Evolutionary conservation across 2,797 vertebrate genomes (phyloP).

Genomic region (Champsocephalus esox): DNA sequence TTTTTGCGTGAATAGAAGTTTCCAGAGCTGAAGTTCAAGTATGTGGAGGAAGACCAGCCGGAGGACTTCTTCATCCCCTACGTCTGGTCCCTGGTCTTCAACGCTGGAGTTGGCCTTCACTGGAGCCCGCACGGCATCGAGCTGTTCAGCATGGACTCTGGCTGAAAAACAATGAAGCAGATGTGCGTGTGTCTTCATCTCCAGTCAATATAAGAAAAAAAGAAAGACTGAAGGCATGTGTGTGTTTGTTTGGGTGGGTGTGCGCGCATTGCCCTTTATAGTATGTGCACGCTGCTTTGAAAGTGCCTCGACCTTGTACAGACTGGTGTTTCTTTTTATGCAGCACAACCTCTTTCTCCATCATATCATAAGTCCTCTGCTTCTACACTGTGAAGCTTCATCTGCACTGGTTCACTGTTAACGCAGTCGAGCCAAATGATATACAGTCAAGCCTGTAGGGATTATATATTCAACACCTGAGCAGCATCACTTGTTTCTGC

Average conservation of each 20-base stretch:
- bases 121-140: slow-evolving; percentile 94
- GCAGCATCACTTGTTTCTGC: slow-evolving; percentile 43
- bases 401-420: slow-evolving; percentile 30
- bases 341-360: slow-evolving; percentile 49
- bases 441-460: slow-evolving; percentile 25
- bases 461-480: slow-evolving; percentile 34
- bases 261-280: slow-evolving; percentile 61
- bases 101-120: slow-evolving; percentile 91
- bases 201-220: slow-evolving; percentile 30
- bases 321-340: slow-evolving; percentile 53
- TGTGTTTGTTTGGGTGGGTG: slow-evolving; percentile 24
- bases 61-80: slow-evolving; percentile 99
- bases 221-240: slow-evolving; percentile 52
- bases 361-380: slow-evolving; percentile 59
- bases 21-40: slow-evolving; percentile 97
- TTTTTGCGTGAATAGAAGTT: slow-evolving; percentile 89
- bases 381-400: slow-evolving; percentile 66
- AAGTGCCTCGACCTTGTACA: slow-evolving; percentile 84
- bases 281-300: slow-evolving; percentile 76
- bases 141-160: slow-evolving; percentile 96
- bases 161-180: slow-evolving; percentile 78
- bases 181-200: slow-evolving; percentile 17
- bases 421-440: slow-evolving; percentile 29
- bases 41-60: slow-evolving; percentile 97
- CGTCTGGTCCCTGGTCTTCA: slow-evolving; percentile 97